These are phyloP conservation scores for Anthopleura xanthogrammica DNA, from an alignment of 92 coral and sea anemone species.

Conservation along the genomic window DNA sequence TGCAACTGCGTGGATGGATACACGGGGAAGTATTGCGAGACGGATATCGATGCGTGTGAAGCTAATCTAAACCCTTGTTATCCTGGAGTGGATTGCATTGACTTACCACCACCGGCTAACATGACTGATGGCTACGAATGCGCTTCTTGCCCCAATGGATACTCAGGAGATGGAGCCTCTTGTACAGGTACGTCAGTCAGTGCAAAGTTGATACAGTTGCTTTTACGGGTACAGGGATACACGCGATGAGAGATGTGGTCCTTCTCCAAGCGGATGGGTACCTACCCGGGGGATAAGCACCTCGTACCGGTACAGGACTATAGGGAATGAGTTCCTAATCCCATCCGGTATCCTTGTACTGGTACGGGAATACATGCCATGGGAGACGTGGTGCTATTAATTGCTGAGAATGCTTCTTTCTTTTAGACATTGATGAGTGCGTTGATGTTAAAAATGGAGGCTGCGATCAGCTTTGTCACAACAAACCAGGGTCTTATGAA, in stretches of 20 bases:
- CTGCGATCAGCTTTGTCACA: slow-evolving; percentile 45
- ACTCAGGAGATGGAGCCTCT: slow-evolving; percentile 57
- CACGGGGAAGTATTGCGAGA: slow-evolving; percentile 67
- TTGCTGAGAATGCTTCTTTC: not conserved
- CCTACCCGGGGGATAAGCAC: too few relatives aligned
- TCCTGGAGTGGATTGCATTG: slow-evolving; percentile 62
- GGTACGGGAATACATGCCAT: too few relatives aligned
- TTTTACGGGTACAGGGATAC: too few relatives aligned
- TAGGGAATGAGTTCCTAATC: too few relatives aligned
- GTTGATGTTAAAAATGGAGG: not conserved
- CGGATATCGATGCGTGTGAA: slow-evolving; percentile 66
- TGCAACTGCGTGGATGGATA: slow-evolving; percentile 64
- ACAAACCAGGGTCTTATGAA: slow-evolving; percentile 51
- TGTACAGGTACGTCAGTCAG: slow-evolving; percentile 47
- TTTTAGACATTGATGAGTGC: slow-evolving; percentile 55
- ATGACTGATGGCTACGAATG: slow-evolving; percentile 59
- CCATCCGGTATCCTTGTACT: too few relatives aligned
- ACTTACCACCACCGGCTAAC: slow-evolving; percentile 64
- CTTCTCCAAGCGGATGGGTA: too few relatives aligned
- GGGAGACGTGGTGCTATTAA: too few relatives aligned
- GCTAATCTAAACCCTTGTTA: slow-evolving; percentile 68
- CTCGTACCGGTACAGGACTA: too few relatives aligned
- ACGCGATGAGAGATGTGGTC: too few relatives aligned
- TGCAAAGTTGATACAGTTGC: not conserved
- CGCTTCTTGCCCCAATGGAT: slow-evolving; percentile 75